A percentile compares a stretch with the other conserved stretches of the same genome.
phyloP scores from a whole-genome alignment of 92 coral and sea anemone genomes.

The Phenganax marumi region DNA sequence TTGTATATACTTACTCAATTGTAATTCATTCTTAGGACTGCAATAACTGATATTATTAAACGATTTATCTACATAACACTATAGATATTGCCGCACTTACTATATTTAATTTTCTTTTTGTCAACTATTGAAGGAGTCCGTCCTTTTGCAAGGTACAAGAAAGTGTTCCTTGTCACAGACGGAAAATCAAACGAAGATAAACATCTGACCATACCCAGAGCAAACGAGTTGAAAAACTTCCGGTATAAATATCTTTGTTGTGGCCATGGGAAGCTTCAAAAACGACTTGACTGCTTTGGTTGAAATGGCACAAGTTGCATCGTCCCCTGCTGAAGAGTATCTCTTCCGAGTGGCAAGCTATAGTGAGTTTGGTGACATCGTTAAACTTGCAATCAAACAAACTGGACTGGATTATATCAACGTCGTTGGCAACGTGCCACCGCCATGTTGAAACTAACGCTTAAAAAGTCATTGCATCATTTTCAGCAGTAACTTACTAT shows the following conservation, averaged over 20 bases:
- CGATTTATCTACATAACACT: too few species aligned
- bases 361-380: slow-evolving; percentile 66
- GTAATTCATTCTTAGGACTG: too few species aligned
- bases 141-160: slow-evolving; percentile 18
- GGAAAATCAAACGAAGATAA: slow-evolving; percentile 71
- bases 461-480: too few species aligned
- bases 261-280: slow-evolving; percentile 70
- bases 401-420: too few species aligned
- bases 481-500: too few species aligned
- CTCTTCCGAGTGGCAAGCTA: slow-evolving; percentile 74
- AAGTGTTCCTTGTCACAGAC: slow-evolving; percentile 73
- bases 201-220: slow-evolving; percentile 57
- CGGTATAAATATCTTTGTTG: slow-evolving; percentile 73
- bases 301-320: slow-evolving; percentile 70
- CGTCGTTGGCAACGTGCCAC: too few species aligned
- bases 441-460: too few species aligned
- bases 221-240: slow-evolving; percentile 53
- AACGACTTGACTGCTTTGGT: slow-evolving; percentile 57
- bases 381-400: slow-evolving; percentile 49
- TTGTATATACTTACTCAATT: too few species aligned
- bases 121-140: not conserved
- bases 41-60: too few species aligned
- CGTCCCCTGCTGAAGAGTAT: slow-evolving; percentile 59
- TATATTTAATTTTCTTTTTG: too few species aligned
- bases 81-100: too few species aligned